Evolutionary conservation across 2,797 vertebrate genomes (phyloP), one percentile per base, ranked within the genome.

Genomic region (Acanthopagrus latus): DNA sequence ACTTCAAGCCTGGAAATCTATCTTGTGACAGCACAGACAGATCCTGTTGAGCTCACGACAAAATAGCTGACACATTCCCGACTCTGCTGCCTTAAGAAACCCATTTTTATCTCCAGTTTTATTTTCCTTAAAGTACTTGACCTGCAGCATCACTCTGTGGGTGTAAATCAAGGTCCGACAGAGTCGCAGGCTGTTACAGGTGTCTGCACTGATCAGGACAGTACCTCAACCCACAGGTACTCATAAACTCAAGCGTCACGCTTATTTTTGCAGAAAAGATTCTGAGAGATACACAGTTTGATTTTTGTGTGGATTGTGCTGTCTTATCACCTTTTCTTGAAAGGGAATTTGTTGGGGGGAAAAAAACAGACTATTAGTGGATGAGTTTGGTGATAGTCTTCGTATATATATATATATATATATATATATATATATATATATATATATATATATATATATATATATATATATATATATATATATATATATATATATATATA

Each of bases 161-260:
- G 48, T 75, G 55, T 76, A 69, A 71, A 75, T 77, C 68, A 70
- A 48, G 48, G 64, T 54, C 48, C 0, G 41, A 66, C 66, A 64
- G 18, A 55, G 46, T 77, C 1, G 16, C 65, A 25, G 69, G 74
- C 46, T 60, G 74, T 71, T 72, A 72, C 59, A 76, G 72, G 79
- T 83, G 84, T 87, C 88, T 76, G 80, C 47, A 80, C 75, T 51
- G 66, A 82, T 78, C 84, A 88, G 76, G 63, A 77, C 80, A 73
- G 41, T 18, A 43, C 59, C 74, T 66, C 58, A 59, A 73, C 63
- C 65, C 38, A 21, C 12, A 76, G 62, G 20, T 27, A 14, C 62
- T 82, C 64, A 75, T 55, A 47, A 66, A 74, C 60, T 64, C n/a
- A 80, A 78, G 83, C 83, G 79, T 74, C 76, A 72, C 21, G 41